These are phyloP conservation scores for Mycalesis mineus DNA, from an alignment of 2,888 invertebrate genomes.

Conservation along the genomic window DNA sequence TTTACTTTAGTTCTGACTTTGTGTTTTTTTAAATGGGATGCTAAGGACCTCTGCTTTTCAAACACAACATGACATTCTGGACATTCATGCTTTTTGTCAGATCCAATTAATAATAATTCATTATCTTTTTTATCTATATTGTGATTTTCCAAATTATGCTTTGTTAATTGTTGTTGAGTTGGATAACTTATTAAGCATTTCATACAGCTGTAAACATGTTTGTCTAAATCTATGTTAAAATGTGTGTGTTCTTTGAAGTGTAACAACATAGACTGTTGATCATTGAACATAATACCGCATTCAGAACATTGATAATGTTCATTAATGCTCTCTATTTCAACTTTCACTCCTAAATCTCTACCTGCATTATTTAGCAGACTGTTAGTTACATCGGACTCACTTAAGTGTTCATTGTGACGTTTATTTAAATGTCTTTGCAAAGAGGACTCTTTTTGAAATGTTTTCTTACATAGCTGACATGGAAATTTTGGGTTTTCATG, in stretches of 20 bases:
- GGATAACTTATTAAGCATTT: constrained; percentile 9
- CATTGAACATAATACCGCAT: constrained; percentile 17
- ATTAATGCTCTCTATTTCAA: constrained; percentile 20
- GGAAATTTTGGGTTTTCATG: constrained; percentile 44
- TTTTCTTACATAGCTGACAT: constrained; percentile 52
- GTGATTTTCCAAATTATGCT: constrained; percentile 5
- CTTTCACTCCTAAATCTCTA: constrained; percentile 1
- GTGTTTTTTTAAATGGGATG: constrained; percentile 56
- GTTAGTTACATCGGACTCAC: neutral
- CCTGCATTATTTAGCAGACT: neutral
- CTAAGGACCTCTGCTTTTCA: constrained; percentile 69
- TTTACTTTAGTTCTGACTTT: constrained; percentile 43
- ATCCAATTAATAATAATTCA: constrained; percentile 27
- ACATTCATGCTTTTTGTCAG: constrained; percentile 58
- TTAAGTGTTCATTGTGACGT: constrained; percentile 32
- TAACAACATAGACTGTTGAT: neutral
- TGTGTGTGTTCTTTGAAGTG: constrained; percentile 18
- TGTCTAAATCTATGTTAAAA: neutral
- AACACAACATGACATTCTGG: constrained; percentile 74
- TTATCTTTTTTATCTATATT: constrained; percentile 1
- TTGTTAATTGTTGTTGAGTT: constrained; percentile 6
- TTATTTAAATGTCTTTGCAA: constrained; percentile 55
- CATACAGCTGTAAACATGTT: constrained; percentile 3
- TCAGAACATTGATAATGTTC: constrained; percentile 17
- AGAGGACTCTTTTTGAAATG: constrained; percentile 43